phyloP scores from a whole-genome alignment of 2,888 invertebrate genomes.

The Tetragnatha montana region DNA sequence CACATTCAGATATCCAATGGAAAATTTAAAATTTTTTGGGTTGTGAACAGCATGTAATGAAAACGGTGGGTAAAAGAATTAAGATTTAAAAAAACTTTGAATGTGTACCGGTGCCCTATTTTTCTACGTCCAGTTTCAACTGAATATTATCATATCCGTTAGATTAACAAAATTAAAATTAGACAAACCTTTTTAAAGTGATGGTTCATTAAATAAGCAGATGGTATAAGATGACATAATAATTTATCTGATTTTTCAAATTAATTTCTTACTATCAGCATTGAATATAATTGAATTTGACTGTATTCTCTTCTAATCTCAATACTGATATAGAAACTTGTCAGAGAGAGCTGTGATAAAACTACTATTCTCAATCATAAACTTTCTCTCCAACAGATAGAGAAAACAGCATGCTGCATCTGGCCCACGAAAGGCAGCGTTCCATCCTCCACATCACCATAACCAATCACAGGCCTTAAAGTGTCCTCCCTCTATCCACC shows the following conservation, averaged over 20 bases:
- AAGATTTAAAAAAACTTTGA: too few relatives aligned
- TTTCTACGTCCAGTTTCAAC: too few relatives aligned
- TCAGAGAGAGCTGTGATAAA: background rate
- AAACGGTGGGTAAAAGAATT: too few relatives aligned
- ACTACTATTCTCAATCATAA: background rate
- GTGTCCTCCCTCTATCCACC: too few relatives aligned
- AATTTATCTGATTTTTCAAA: background rate
- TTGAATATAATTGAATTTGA: background rate
- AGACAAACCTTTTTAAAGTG: too few relatives aligned
- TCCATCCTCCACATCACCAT: background rate
- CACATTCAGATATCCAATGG: too few relatives aligned
- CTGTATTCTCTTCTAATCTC: background rate
- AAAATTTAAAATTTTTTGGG: too few relatives aligned
- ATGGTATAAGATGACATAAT: background rate
- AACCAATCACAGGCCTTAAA: constrained; percentile 1
- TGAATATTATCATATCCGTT: too few relatives aligned
- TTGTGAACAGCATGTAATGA: too few relatives aligned
- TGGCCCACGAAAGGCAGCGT: background rate
- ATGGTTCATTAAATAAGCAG: too few relatives aligned
- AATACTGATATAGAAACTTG: background rate
- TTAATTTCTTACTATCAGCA: background rate
- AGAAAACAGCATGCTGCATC: background rate
- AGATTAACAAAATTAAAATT: too few relatives aligned
- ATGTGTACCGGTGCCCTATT: too few relatives aligned
- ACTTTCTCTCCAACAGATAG: background rate